A percentile compares a stretch with the other conserved stretches of the same genome.
Evolutionary conservation across 2,888 invertebrate genomes (phyloP).

Genomic region (Linnaemya tessellans): DNA sequence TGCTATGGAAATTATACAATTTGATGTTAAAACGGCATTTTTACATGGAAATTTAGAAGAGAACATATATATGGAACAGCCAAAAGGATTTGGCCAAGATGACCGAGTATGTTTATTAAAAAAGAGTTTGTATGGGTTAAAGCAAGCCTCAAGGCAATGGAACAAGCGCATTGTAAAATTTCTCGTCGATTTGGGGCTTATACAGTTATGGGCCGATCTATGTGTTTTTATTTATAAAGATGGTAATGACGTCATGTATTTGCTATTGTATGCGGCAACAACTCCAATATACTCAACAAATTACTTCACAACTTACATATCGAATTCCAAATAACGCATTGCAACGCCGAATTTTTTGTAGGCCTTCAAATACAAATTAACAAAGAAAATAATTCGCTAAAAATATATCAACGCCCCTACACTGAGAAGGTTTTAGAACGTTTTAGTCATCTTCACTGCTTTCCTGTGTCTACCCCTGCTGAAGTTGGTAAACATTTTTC

Average conservation of each 20-base stretch:
- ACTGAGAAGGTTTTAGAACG: too few relatives aligned
- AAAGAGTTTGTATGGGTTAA: slow-evolving; percentile 70
- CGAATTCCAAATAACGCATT: too few relatives aligned
- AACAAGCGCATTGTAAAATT: slow-evolving; percentile 58
- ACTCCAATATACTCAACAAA: too few relatives aligned
- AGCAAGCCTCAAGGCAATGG: slow-evolving; percentile 66
- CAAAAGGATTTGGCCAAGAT: slow-evolving; percentile 67
- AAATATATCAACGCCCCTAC: too few relatives aligned
- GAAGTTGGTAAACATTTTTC: too few relatives aligned
- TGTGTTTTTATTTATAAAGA: slow-evolving; percentile 60
- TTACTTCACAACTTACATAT: too few relatives aligned
- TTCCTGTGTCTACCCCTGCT: too few relatives aligned
- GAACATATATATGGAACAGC: slow-evolving; percentile 70
- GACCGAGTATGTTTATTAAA: slow-evolving; percentile 66
- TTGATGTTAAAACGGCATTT: slow-evolving; percentile 73
- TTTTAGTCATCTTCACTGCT: too few relatives aligned
- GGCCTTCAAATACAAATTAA: too few relatives aligned
- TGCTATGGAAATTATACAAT: slow-evolving; percentile 66
- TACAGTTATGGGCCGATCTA: slow-evolving; percentile 57
- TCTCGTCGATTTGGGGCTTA: slow-evolving; percentile 51
- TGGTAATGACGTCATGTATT: slow-evolving; percentile 11
- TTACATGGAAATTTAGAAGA: slow-evolving; percentile 69
- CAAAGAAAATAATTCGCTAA: too few relatives aligned
- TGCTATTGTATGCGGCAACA: neutral
- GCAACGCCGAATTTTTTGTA: too few relatives aligned